Base-by-base conservation (phyloP, 2,797 vertebrate species). In the Jordanella pulchra region DNA sequence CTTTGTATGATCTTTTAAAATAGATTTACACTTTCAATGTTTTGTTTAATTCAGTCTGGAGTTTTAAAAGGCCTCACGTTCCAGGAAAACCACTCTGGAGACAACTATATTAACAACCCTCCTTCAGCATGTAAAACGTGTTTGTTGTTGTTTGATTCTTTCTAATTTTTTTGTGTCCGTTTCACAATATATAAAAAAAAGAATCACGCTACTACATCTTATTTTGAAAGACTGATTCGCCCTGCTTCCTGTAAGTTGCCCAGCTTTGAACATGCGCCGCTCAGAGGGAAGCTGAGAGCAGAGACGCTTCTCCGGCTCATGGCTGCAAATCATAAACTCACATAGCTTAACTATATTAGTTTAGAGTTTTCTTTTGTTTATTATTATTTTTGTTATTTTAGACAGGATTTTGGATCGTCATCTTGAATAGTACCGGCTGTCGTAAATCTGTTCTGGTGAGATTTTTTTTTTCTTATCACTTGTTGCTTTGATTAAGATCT, bases 391-490 rank as follows among this genome's bases (percentile, higher is more conserved):
- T 50, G 51, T 12, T 11, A 50, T 12, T 30, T 71, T 71, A 73
- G 67, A 65, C 28, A 51, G 2, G n/a, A 30, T 60, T 11, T 32
- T 28, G 65, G 47, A 67, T 67, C 32, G 5, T 35, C 12, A 73
- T 70, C 67, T 48, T 1, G 13, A 9, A 17, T 30, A 25, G 0
- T 1, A 35, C 7, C 44, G 7, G 4, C 28, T 14, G 9, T 21
- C 13, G 73, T 76, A 80, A 18, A 1, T 61, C 66, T 47, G 27
- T 25, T 53, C 17, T 23, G 86, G 89, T 91, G 78, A 86, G 78
- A 78, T 2, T 28, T 3, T 4, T 27, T 0, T 30, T 9, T 23
- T 56, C 3, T 63, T 51, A 27, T 44, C 65, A 73, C 65, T 45
- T 71, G 75, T 63, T 77, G 30, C 55, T 78, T 30, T 14, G 23